Conservation (phyloP, 2,113 vertebrate species). For the Lipotes vexillifer region DNA sequence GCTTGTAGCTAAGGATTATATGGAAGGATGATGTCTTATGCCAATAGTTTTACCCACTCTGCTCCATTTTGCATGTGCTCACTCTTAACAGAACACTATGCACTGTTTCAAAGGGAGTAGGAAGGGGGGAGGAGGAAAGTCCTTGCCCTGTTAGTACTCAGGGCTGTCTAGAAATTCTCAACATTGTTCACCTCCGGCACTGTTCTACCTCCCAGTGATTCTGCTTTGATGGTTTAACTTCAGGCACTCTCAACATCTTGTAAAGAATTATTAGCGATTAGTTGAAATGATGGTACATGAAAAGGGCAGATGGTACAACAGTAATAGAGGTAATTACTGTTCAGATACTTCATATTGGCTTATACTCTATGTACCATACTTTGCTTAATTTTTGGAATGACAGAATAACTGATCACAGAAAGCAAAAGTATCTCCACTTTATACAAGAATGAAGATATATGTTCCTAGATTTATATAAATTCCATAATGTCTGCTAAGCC, state of each 20-base stretch:
- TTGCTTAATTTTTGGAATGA: constrained; percentile 65
- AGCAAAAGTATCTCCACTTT: constrained; percentile 58
- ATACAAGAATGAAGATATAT: constrained; percentile 20
- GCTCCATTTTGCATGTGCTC: neutral
- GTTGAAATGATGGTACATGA: constrained; percentile 69
- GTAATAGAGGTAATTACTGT: constrained; percentile 73
- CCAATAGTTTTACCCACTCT: neutral
- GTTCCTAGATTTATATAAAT: neutral
- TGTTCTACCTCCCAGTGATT: neutral
- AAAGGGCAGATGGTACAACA: constrained; percentile 71
- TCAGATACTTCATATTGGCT: constrained; percentile 70
- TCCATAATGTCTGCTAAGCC: neutral
- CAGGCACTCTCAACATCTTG: constrained; percentile 70
- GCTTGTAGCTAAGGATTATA: neutral
- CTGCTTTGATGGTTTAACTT: constrained; percentile 74
- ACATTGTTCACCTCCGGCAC: neutral
- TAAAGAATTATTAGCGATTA: constrained; percentile 78
- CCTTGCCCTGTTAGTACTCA: neutral
- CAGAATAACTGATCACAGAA: constrained; percentile 43
- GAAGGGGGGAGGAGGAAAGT: neutral
- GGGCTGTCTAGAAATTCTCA: neutral
- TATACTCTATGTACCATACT: constrained; percentile 50
- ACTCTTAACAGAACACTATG: neutral
- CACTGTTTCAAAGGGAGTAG: neutral
- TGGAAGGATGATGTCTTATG: neutral